Conservation (phyloP, 2,113 vertebrate genomes). For the Macquaria ambigua region DNA sequence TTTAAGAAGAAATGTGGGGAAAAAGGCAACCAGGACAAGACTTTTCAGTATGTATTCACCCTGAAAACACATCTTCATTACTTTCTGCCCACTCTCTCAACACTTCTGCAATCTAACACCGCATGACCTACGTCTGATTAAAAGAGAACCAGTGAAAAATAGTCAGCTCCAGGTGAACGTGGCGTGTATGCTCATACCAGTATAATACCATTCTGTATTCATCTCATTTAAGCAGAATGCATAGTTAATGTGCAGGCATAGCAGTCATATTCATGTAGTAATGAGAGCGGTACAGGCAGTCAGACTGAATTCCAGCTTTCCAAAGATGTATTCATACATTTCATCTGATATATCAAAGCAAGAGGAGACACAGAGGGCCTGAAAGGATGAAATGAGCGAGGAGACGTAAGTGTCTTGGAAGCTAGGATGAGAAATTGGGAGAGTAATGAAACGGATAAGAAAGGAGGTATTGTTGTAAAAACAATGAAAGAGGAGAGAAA, state of each 20-base stretch:
- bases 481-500: constrained; percentile 16
- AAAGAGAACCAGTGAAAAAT: neutral
- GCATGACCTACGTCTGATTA: constrained; percentile 21
- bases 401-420: constrained; percentile 13
- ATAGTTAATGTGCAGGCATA: constrained; percentile 23
- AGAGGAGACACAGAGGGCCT: neutral
- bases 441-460: constrained; percentile 36
- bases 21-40: neutral
- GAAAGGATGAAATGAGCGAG: constrained; percentile 22
- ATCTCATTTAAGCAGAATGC: constrained; percentile 36
- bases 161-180: neutral
- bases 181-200: neutral
- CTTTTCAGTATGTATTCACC: constrained; percentile 5
- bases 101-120: neutral
- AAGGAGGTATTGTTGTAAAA: constrained; percentile 26
- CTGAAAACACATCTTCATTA: constrained; percentile 36
- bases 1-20: neutral
- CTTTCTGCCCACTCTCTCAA: neutral
- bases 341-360: constrained; percentile 43
- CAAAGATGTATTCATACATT: constrained; percentile 39
- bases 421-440: constrained; percentile 39
- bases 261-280: constrained; percentile 2
- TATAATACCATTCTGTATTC: constrained; percentile 6
- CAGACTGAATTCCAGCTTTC: constrained; percentile 7
- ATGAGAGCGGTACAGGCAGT: constrained; percentile 12